Percentiles rank a stretch among this genome's conserved stretches.
Evolutionary conservation across 2,113 vertebrate genomes (phyloP).

Genomic region (Gymnarchus niloticus): DNA sequence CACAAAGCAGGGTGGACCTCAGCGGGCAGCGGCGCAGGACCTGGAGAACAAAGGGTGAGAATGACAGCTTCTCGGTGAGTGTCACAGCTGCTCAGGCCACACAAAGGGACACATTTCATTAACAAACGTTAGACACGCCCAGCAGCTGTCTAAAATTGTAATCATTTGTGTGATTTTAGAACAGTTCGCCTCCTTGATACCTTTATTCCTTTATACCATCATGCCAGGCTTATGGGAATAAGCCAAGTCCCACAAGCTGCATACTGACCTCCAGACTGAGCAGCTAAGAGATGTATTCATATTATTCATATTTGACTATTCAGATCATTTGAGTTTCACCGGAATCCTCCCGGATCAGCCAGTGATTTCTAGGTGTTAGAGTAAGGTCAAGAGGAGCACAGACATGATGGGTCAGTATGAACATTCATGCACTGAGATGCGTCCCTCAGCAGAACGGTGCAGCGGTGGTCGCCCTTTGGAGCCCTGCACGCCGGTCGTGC

Average conservation of each 20-base stretch:
- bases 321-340: not conserved
- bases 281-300: too few relatives aligned
- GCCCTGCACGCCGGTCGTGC: conserved; percentile 39
- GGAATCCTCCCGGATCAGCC: not conserved
- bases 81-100: not conserved
- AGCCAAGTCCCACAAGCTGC: too few relatives aligned
- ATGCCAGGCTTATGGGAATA: not conserved
- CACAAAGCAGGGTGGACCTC: too few relatives aligned
- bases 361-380: not conserved
- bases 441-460: not conserved
- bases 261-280: too few relatives aligned
- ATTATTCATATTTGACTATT: not conserved
- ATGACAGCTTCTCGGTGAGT: not conserved
- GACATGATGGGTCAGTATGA: not conserved
- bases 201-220: too few relatives aligned
- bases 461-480: conserved; percentile 29
- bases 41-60: not conserved
- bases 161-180: not conserved
- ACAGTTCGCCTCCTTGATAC: not conserved
- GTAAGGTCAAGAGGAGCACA: not conserved
- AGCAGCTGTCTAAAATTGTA: not conserved
- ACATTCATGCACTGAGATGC: conserved; percentile 20
- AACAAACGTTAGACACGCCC: not conserved
- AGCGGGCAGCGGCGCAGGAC: not conserved
- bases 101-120: not conserved